Evolutionary conservation across 2,888 invertebrate species (phyloP).

Genomic region (Branchipolynoe longqiensis): DNA sequence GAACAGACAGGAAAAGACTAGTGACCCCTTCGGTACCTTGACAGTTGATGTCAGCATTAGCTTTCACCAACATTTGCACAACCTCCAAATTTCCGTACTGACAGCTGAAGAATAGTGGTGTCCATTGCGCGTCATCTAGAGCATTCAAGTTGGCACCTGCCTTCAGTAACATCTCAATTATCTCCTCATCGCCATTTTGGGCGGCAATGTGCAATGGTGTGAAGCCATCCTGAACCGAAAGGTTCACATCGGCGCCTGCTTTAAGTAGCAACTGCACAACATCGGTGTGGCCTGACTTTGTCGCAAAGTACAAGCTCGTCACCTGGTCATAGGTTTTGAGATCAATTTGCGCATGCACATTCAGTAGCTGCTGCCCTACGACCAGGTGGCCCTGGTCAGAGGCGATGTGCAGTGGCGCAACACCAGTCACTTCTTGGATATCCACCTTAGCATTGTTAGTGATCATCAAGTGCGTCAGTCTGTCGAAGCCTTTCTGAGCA

Average conservation of each 20-base stretch:
- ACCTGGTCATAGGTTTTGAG: conserved; percentile 66
- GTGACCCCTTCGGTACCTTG: conserved; percentile 64
- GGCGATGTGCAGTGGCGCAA: conserved; percentile 69
- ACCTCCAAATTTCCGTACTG: conserved; percentile 68
- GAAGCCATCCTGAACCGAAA: conserved; percentile 67
- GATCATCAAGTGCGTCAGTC: background rate
- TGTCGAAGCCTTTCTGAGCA: conserved; percentile 61
- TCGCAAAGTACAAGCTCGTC: conserved; percentile 68
- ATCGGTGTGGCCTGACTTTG: conserved; percentile 64
- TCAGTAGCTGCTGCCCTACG: conserved; percentile 64
- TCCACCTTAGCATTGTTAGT: conserved; percentile 59
- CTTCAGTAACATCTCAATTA: conserved; percentile 67
- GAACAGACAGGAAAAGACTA: conserved; percentile 68
- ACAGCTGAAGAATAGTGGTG: conserved; percentile 70
- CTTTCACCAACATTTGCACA: conserved; percentile 64
- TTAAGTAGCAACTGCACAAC: conserved; percentile 65
- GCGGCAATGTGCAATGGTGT: conserved; percentile 70
- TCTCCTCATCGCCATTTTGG: conserved; percentile 66
- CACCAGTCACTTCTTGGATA: conserved; percentile 65
- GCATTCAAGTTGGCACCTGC: conserved; percentile 67
- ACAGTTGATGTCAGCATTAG: conserved; percentile 64
- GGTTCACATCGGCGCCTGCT: conserved; percentile 65
- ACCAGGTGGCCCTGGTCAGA: conserved; percentile 66
- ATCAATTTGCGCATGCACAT: conserved; percentile 66
- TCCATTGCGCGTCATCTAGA: conserved; percentile 69